Base-by-base conservation (phyloP, 2,797 vertebrate genomes). In the Gymnoscopelus braueri region DNA sequence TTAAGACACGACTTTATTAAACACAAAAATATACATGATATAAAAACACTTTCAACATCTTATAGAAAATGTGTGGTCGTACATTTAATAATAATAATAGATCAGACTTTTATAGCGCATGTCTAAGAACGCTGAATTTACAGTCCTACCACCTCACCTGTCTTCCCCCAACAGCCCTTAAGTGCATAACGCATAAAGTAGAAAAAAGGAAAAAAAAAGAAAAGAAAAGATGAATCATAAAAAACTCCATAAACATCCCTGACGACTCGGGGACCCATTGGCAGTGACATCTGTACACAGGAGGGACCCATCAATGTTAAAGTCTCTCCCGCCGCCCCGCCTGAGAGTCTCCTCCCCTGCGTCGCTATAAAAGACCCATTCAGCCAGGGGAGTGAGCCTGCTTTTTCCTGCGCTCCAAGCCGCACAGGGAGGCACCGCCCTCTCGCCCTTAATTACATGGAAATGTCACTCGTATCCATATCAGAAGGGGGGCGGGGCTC, bases 381-480 rank as follows among this genome's bases (percentile, higher is more conserved):
- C 84, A 90, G 87, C 73, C 82, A 78, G 51, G 85, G 83, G 82
- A 72, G 79, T 91, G 88, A 91, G 85, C 69, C 78, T 82, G 75
- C 85, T 90, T 93, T 51, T 92, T 91, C 90, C 90, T 87, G 76
- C 24, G 61, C 82, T 44, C 75, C 67, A 69, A 84, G 82, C 81
- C 81, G 80, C 87, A 75, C 83, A 88, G 88, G 91, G 89, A 90
- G 90, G 87, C 71, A 83, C 85, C 83, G 39, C 39, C 39, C 39
- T 44, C 39, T 44, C 32, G 5, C 74, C 78, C 81, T 84, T 83
- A 89, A 89, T 89, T 91, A 86, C 80, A 81, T 86, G 83, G 77
- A 91, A 92, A 90, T 89, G 88, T 90, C 88, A 91, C 80, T 84
- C 65, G 83, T 90, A 86, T 89, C 89, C 79, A 51, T 89, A 90